Evolutionary conservation across 1,140 invertebrate genomes (phyloP), one percentile per base, ranked within the genome.

Genomic region (Heliconius hermathena): DNA sequence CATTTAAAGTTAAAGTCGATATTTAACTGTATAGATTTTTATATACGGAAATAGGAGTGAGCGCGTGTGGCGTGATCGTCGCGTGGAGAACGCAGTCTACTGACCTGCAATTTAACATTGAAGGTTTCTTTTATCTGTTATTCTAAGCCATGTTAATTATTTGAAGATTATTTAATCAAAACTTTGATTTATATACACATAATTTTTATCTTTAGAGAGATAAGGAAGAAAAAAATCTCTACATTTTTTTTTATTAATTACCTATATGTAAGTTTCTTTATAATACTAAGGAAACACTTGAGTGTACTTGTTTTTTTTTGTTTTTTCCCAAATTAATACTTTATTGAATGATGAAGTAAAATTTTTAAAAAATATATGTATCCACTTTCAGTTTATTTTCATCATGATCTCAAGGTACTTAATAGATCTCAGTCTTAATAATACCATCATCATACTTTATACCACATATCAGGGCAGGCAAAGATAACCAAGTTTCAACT

Each of bases 51-150:
- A 85, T 82, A 81, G 79, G 79, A 41, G 54, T 76, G 80, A 52
- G 74, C 71, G 73, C 78, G 78, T 71, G 85, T 93, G 88, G 90
- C 90, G 90, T 91, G 90, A 93, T 89, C 78, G 80, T 82, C 84
- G 88, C 87, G 84, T 87, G 87, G 83, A 83, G 81, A 85, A 83
- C 84, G 85, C 77, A 83, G 88, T 87, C 87, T 86, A 88, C 84
- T 91, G 88, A 88, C 90, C 78, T 77, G 82, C 83, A 83, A 76
- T 81, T 77, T 71, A 71, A 57, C 76, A 16, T 38, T 72, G 57
- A 74, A 79, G 29, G 78, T 80, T 72, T 54, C 70, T 79, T 79
- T 73, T 70, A 57, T 79, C 70, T 66, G 29, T 29, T 6, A 26
- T 9, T 66, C 60, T 66, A 4, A 26, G 3, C 9, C 13, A 29